Conservation (phyloP, 2,113 vertebrate genomes). For the Rhinoptilus africanus region DNA sequence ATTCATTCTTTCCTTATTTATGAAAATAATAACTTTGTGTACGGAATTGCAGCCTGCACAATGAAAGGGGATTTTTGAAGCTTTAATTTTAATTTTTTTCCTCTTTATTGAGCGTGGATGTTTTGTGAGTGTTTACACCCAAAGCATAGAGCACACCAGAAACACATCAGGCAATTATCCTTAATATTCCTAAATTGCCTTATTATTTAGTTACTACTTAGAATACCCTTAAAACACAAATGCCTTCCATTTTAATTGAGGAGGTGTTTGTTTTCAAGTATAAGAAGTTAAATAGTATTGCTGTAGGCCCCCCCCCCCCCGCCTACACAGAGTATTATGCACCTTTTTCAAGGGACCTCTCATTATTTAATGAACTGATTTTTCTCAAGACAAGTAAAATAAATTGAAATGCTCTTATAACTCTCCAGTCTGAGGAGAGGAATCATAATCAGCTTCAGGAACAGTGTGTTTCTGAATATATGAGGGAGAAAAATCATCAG, state of each 20-base stretch:
- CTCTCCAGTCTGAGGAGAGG: neutral
- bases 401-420: neutral
- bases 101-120: neutral
- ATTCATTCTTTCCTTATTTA: neutral
- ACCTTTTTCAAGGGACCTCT: neutral
- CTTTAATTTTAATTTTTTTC: neutral
- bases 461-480: neutral
- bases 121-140: neutral
- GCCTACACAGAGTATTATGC: accelerated
- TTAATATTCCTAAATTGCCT: neutral
- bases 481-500: neutral
- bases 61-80: neutral
- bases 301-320: neutral
- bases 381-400: neutral
- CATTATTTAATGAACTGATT: neutral
- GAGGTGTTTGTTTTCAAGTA: neutral
- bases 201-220: neutral
- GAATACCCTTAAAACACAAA: neutral
- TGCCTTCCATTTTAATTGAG: neutral
- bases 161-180: neutral
- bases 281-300: neutral
- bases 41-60: neutral
- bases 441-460: neutral
- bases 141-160: neutral
- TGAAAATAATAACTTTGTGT: neutral